Base-by-base conservation (phyloP, 2,797 vertebrate species). In the Sebastes oblongus region DNA sequence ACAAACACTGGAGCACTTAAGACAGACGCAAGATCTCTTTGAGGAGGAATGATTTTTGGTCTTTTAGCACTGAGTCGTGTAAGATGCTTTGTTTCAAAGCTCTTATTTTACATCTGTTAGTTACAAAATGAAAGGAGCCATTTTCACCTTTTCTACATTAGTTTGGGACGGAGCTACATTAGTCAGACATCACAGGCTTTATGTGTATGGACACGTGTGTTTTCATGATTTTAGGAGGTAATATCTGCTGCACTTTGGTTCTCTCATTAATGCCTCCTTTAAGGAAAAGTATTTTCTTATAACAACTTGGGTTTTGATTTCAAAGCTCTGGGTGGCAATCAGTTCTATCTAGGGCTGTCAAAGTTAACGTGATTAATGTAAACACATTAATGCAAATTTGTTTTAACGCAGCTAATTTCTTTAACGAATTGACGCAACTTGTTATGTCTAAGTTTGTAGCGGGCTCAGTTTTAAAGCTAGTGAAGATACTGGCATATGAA, bases 11-110 rank as follows among this genome's bases (percentile, higher is more conserved):
- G 13, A 61, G 34, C 61, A 62, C 25, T 60, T 39, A 32, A 55
- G 34, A 79, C 32, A 13, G 30, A 59, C 4, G 9, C 16, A 39
- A 34, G 12, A 39, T 56, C 34, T 75, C 50, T 71, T 66, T 81
- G 20, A 85, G 5, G 12, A 75, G 27, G 61, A 72, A 52, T 5
- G 11, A 22, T 54, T 56, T 73, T 73, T 52, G 36, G 32, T 70
- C 18, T 34, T 72, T 64, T 14, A 75, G 24, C 54, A 11, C 27
- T n/a, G 18, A 66, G 42, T 66, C 20, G 3, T 25, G 56, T 56
- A 10, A 8, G 29, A 34, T 52, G 71, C 74, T 74, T 66, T 79
- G 56, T 80, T 81, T 65, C 50, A 77, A 60, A 85, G 74, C 70
- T 58, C 64, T 46, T 20, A 42, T 66, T 20, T n/a, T 24, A 59